A percentile compares a stretch with the other conserved stretches of the same genome.
These are phyloP conservation scores for Scaptomyza hsui DNA, from an alignment of 1,140 invertebrate genomes.

Conservation along the genomic window DNA sequence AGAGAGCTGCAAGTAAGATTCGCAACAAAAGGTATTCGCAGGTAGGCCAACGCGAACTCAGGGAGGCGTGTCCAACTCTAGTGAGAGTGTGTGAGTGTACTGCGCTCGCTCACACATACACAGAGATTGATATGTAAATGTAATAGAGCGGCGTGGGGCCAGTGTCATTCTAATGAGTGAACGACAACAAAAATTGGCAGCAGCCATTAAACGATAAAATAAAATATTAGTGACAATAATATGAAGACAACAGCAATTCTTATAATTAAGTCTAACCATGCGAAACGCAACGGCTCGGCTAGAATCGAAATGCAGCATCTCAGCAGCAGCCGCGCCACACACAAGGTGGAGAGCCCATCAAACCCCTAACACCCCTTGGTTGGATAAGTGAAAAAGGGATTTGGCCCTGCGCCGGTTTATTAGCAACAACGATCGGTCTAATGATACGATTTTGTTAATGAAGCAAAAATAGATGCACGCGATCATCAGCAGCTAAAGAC, in stretches of 20 bases:
- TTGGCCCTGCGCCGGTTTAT: slow-evolving; percentile 65
- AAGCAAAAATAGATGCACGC: slow-evolving; percentile 80
- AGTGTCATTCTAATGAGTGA: slow-evolving; percentile 66
- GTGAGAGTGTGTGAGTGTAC: slow-evolving; percentile 6
- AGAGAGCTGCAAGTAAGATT: slow-evolving; percentile 50
- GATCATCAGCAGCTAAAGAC: slow-evolving; percentile 42
- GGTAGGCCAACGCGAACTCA: slow-evolving; percentile 60
- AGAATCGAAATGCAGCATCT: slow-evolving; percentile 64
- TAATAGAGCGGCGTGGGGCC: slow-evolving; percentile 30
- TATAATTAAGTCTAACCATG: slow-evolving; percentile 83
- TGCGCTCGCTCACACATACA: neutral
- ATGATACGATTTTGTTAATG: slow-evolving; percentile 81
- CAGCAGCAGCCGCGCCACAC: slow-evolving; percentile 17
- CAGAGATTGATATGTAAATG: slow-evolving; percentile 10
- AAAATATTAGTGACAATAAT: slow-evolving; percentile 75
- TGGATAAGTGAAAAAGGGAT: slow-evolving; percentile 33
- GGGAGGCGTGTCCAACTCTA: slow-evolving; percentile 74
- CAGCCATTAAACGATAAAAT: slow-evolving; percentile 73
- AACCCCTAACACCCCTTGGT: neutral
- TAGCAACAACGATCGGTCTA: slow-evolving; percentile 68
- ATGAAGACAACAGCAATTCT: slow-evolving; percentile 75
- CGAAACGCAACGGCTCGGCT: slow-evolving; percentile 73
- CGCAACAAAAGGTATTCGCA: slow-evolving; percentile 74
- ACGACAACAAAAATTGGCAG: slow-evolving; percentile 78
- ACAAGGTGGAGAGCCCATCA: slow-evolving; percentile 28